Evolutionary conservation across 2,797 vertebrate species (phyloP), one percentile per base, ranked within the genome.

Genomic region (Morus bassanus): DNA sequence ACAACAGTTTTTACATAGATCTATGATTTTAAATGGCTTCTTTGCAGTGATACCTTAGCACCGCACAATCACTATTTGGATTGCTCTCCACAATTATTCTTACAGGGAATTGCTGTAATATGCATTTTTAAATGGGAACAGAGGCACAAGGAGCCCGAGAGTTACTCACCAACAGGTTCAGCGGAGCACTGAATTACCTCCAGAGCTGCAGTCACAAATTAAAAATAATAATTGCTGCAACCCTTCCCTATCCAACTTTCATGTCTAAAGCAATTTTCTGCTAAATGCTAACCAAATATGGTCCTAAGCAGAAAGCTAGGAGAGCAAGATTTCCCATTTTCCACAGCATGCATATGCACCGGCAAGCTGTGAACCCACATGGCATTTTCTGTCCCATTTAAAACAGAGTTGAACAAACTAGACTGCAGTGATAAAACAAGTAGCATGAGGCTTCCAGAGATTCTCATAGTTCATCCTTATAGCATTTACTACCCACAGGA

Each of bases 321-420:
- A 60, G 45, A 67, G 28, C 19, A 77, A 6, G 21, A 65, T 75
- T 73, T 77, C 75, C 41, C 18, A 18, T 39, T 56, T 79, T 69
- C 60, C 61, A 78, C 1, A 39, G 63, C 18, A 69, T 1, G 2
- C 3, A 10, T 21, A 60, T 0, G 4, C 16, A 28, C 23, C 76
- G 53, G 15, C 33, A 77, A 79, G 56, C 45, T 50, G 31, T 23
- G 41, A 88, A 68, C 33, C 46, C 19, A 18, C 25, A 3, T 0
- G 6, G 65, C 39, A 18, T 56, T 57, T 84, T 91, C 60, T 72
- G 33, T 35, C 48, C 22, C 6, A 3, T 31, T 43, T 67, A 57
- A 59, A 76, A 67, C 4, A 43, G 39, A 77, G 53, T 5, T 57
- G 22, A 77, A 72, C n/a, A 75, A 87, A 61, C 18, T 10, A 68